Percentiles rank a stretch among this genome's conserved stretches.
Conservation (phyloP, 2,113 vertebrate species). For the Carassius gibelio region DNA sequence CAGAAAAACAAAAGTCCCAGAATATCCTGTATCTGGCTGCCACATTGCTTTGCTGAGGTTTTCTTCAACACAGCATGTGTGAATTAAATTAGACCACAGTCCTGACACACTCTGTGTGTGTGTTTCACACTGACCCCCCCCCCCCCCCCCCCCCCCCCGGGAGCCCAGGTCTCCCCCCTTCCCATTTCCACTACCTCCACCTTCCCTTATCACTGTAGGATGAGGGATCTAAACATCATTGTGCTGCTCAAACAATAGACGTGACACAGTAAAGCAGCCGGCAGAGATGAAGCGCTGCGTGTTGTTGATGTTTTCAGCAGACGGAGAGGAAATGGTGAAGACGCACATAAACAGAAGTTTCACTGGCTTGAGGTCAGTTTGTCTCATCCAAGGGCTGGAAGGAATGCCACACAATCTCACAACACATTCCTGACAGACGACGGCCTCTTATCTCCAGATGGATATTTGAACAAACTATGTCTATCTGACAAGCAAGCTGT, state of each 20-base stretch:
- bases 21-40: constrained; percentile 36
- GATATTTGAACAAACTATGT: constrained; percentile 37
- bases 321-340: constrained; percentile 30
- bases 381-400: constrained; percentile 23
- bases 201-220: not conserved
- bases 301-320: constrained; percentile 28
- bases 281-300: constrained; percentile 16
- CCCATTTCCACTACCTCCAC: constrained; percentile 11
- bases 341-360: constrained; percentile 43
- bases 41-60: constrained; percentile 46
- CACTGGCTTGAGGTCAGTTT: constrained; percentile 7
- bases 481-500: constrained; percentile 42
- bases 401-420: constrained; percentile 21
- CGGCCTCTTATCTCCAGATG: constrained; percentile 39
- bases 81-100: constrained; percentile 35
- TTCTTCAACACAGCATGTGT: constrained; percentile 40
- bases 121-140: constrained; percentile 21
- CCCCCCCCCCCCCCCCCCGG: constrained; percentile 16
- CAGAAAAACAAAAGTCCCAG: not conserved
- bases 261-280: constrained; percentile 24
- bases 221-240: constrained; percentile 48
- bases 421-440: constrained; percentile 35
- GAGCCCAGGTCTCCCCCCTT: not conserved
- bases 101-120: constrained; percentile 24
- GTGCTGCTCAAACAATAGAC: constrained; percentile 50